phyloP scores from a whole-genome alignment of 2,888 invertebrate genomes.

The Tetragnatha montana region DNA sequence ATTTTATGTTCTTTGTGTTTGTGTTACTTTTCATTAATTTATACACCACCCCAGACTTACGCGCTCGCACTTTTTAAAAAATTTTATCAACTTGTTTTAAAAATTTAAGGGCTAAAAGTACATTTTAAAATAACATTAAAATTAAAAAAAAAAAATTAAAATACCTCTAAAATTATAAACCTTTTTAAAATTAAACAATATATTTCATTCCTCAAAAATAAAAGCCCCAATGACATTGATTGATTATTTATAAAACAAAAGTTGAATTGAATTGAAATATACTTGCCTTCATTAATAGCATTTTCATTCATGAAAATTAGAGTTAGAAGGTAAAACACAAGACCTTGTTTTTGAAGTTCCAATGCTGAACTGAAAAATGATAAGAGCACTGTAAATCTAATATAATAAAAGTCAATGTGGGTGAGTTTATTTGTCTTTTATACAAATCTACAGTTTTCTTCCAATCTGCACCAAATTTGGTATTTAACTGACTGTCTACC shows the following conservation, averaged over 20 bases:
- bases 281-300: constrained; percentile 42
- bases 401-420: too few species aligned
- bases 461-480: too few species aligned
- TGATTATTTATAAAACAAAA: neutral
- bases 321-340: constrained; percentile 33
- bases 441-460: too few species aligned
- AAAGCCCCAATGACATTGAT: neutral
- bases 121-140: neutral
- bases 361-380: constrained; percentile 20
- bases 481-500: too few species aligned
- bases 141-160: too few species aligned
- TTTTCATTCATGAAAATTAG: constrained; percentile 63
- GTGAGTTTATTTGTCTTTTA: too few species aligned
- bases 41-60: neutral
- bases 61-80: neutral
- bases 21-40: neutral
- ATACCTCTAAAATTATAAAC: neutral
- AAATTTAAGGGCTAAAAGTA: neutral
- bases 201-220: neutral
- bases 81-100: neutral
- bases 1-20: neutral
- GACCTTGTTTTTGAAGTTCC: constrained; percentile 41
- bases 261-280: neutral
- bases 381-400: too few species aligned
- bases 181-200: neutral